These are phyloP conservation scores for Noctuana brunneofusca DNA, from an alignment of 2,888 invertebrate species.

Conservation along the genomic window DNA sequence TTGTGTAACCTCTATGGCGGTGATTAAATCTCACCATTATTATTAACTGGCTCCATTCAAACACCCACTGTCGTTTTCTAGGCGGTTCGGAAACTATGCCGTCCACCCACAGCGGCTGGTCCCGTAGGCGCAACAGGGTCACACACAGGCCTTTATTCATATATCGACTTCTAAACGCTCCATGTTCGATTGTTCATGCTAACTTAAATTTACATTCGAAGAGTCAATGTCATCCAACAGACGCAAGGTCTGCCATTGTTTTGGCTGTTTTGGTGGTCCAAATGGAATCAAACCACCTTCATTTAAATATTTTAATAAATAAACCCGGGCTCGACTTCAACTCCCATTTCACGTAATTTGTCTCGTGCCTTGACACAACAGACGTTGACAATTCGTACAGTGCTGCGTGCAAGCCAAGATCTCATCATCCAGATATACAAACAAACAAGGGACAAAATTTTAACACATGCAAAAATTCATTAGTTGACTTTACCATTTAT, in stretches of 20 bases:
- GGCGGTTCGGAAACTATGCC: slow-evolving; percentile 79
- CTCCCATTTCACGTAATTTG: slow-evolving; percentile 43
- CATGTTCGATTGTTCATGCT: slow-evolving; percentile 74
- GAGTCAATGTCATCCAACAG: slow-evolving; percentile 74
- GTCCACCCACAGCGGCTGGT: slow-evolving; percentile 80
- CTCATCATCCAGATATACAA: slow-evolving; percentile 63
- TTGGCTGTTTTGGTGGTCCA: slow-evolving; percentile 74
- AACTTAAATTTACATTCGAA: slow-evolving; percentile 75
- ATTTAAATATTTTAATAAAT: slow-evolving; percentile 63
- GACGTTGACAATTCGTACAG: slow-evolving; percentile 50
- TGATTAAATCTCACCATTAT: slow-evolving; percentile 83
- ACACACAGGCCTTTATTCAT: slow-evolving; percentile 76
- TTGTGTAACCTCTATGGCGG: slow-evolving; percentile 80
- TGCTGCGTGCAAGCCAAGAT: slow-evolving; percentile 79
- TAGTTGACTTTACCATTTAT: slow-evolving; percentile 75
- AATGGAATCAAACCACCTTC: slow-evolving; percentile 60
- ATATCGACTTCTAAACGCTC: slow-evolving; percentile 73
- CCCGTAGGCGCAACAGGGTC: slow-evolving; percentile 82
- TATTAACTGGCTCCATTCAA: slow-evolving; percentile 82
- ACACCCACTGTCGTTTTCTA: slow-evolving; percentile 79
- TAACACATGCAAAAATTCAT: slow-evolving; percentile 63
- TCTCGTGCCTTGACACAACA: slow-evolving; percentile 49
- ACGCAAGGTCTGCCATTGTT: slow-evolving; percentile 77
- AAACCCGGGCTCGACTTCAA: slow-evolving; percentile 41
- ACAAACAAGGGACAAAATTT: slow-evolving; percentile 58